Evolutionary conservation across 2,113 vertebrate genomes (phyloP).

Genomic region (Salvelinus fontinalis): DNA sequence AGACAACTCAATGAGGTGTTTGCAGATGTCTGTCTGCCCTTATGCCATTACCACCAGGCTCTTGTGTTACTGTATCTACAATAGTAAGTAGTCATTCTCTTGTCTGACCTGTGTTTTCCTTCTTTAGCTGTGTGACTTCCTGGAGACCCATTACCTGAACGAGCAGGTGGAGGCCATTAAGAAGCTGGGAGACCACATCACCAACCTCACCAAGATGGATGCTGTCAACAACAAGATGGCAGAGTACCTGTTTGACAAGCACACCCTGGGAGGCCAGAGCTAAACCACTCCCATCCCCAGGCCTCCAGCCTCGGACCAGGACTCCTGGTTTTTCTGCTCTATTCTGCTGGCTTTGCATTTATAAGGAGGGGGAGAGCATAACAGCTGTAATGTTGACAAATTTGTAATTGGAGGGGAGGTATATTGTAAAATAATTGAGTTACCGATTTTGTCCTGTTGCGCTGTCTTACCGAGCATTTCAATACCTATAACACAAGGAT

Average conservation of each 20-base stretch:
- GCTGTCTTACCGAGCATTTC: no score
- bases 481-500: no score
- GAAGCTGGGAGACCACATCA: conserved; percentile 82
- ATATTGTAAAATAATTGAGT: no score
- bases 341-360: not conserved
- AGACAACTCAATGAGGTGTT: no score
- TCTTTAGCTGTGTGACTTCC: conserved; percentile 81
- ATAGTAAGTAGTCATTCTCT: not conserved
- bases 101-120: conserved; percentile 43
- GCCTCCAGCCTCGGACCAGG: no score
- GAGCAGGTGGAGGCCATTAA: conserved; percentile 95
- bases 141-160: conserved; percentile 92
- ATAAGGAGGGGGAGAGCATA: not conserved
- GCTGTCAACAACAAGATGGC: conserved; percentile 83
- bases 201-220: conserved; percentile 76
- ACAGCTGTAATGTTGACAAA: not conserved
- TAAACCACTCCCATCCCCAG: conserved; percentile 42
- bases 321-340: not conserved
- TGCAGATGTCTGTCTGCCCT: no score
- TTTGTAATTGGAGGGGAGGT: no score
- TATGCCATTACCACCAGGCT: no score
- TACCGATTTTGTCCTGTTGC: no score
- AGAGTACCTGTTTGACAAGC: conserved; percentile 97
- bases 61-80: no score
- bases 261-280: conserved; percentile 79